Conservation (phyloP, 2,113 vertebrate species). For the Dryoscopus gambensis region DNA sequence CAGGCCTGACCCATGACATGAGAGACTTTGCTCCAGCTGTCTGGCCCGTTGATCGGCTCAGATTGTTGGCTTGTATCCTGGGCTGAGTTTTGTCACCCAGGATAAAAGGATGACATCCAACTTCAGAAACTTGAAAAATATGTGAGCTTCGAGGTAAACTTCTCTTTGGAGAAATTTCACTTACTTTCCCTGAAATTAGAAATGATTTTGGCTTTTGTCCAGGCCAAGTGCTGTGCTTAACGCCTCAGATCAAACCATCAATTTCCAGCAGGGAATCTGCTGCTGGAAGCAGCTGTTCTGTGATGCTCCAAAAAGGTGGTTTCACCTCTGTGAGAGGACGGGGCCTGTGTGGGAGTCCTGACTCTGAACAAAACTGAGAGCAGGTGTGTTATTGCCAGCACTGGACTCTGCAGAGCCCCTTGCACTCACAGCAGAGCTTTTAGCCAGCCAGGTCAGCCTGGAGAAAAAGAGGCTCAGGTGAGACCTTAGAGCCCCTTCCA, state of each 20-base stretch:
- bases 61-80: neutral
- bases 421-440: neutral
- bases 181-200: neutral
- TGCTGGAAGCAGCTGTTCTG: neutral
- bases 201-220: neutral
- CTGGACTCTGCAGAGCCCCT: neutral
- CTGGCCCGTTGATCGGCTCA: neutral
- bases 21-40: neutral
- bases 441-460: neutral
- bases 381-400: neutral
- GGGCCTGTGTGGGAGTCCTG: neutral
- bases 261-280: neutral
- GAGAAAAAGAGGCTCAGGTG: neutral
- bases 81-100: neutral
- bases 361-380: neutral
- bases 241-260: accelerated
- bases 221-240: neutral
- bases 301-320: neutral
- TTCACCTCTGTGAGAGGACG: neutral
- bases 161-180: neutral
- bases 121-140: neutral
- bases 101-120: neutral
- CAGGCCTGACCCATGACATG: neutral
- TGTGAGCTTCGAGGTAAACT: neutral
- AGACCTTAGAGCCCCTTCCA: neutral